A percentile compares a stretch with the other conserved stretches of the same genome.
Conservation (phyloP, 2,113 vertebrate species). For the Lipotes vexillifer region DNA sequence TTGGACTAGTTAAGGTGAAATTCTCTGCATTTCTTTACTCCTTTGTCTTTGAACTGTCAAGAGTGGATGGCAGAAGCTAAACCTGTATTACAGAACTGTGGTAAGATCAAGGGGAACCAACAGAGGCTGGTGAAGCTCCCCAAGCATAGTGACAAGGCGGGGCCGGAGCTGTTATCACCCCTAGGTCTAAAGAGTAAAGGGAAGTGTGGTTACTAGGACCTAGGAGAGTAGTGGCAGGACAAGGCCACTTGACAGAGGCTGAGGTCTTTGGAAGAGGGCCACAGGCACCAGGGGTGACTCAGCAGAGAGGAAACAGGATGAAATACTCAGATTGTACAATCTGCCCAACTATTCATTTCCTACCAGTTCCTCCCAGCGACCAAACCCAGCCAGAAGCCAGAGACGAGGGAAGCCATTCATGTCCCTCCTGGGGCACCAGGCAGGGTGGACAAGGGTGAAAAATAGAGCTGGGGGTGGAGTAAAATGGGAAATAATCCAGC, state of each 20-base stretch:
- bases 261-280: not conserved
- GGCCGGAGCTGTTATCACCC: fast-evolving
- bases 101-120: not conserved
- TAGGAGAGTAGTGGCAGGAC: not conserved
- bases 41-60: not conserved
- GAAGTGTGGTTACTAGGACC: not conserved
- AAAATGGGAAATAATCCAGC: not conserved
- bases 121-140: not conserved
- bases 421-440: not conserved
- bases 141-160: not conserved
- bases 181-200: not conserved
- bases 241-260: not conserved
- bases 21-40: not conserved
- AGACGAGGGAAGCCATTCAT: not conserved
- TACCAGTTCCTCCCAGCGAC: not conserved
- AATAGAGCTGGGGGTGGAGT: too few relatives aligned
- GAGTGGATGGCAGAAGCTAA: not conserved
- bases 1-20: not conserved
- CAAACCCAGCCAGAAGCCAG: not conserved
- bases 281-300: not conserved
- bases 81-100: not conserved
- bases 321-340: not conserved
- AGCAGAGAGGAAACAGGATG: not conserved
- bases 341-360: not conserved
- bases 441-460: not conserved